Evolutionary conservation across 2,113 vertebrate genomes (phyloP).

Genomic region (Gymnogyps californianus): DNA sequence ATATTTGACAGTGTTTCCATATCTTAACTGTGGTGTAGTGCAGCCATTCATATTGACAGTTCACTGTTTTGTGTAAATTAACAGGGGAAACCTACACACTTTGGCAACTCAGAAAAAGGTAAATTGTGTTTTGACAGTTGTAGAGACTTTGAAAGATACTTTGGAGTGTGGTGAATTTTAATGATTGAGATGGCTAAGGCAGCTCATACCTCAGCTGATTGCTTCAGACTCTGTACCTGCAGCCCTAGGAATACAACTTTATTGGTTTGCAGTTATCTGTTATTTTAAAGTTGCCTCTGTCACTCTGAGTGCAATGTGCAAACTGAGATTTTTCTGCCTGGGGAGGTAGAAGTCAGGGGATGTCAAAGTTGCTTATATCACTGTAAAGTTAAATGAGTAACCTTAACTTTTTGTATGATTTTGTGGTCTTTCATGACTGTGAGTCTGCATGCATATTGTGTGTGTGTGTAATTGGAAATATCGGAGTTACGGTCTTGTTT

Average conservation of each 20-base stretch:
- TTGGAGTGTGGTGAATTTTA: slow-evolving; percentile 15
- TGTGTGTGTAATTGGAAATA: neutral
- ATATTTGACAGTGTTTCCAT: neutral
- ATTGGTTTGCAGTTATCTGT: neutral
- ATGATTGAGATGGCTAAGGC: neutral
- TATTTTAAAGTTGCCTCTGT: neutral
- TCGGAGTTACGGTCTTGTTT: neutral
- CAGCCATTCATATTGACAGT: slow-evolving; percentile 5
- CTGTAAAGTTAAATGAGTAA: neutral
- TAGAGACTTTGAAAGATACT: slow-evolving; percentile 15
- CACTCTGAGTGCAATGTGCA: neutral
- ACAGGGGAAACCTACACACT: neutral
- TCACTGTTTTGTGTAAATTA: slow-evolving; percentile 19
- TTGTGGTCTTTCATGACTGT: neutral
- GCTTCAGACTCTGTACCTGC: neutral
- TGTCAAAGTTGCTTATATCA: neutral
- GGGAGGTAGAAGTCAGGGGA: neutral
- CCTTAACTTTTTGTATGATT: neutral
- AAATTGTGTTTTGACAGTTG: slow-evolving; percentile 60
- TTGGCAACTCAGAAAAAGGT: neutral
- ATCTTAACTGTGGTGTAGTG: neutral
- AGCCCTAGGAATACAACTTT: neutral
- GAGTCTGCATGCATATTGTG: neutral
- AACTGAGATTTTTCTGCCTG: neutral
- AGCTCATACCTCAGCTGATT: neutral